Conservation (phyloP, 2,888 invertebrate genomes). For the Rhagonycha lutea region DNA sequence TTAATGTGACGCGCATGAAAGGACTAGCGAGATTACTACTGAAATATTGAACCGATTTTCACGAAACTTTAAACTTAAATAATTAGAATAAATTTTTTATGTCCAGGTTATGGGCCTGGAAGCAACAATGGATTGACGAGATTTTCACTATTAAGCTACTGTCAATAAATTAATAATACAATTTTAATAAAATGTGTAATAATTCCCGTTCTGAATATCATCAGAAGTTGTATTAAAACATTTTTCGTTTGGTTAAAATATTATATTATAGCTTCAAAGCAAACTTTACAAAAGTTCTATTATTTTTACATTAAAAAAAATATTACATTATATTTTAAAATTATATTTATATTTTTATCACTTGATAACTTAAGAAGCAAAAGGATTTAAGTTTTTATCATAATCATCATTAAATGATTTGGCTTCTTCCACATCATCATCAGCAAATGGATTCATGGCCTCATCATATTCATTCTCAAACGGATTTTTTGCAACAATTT, state of each 20-base stretch:
- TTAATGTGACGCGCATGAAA: no score
- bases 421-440: slow-evolving; percentile 53
- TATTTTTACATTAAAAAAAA: background rate
- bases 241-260: background rate
- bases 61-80: no score
- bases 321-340: background rate
- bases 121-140: no score
- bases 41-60: no score
- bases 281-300: background rate
- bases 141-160: no score
- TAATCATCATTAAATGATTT: slow-evolving; percentile 69
- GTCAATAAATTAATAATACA: no score
- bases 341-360: background rate
- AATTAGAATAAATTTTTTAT: no score
- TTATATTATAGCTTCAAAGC: background rate
- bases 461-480: slow-evolving; percentile 60
- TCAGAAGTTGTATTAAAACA: background rate
- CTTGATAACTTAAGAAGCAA: slow-evolving; percentile 44
- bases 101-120: no score
- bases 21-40: no score
- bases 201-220: no score
- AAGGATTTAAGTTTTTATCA: slow-evolving; percentile 78
- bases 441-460: slow-evolving; percentile 67
- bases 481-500: slow-evolving; percentile 35
- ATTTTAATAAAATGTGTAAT: no score